Percentiles rank a stretch among this genome's conserved stretches.
phyloP scores from a whole-genome alignment of 2,888 invertebrate genomes.

The Agapetus fuscipes region DNA sequence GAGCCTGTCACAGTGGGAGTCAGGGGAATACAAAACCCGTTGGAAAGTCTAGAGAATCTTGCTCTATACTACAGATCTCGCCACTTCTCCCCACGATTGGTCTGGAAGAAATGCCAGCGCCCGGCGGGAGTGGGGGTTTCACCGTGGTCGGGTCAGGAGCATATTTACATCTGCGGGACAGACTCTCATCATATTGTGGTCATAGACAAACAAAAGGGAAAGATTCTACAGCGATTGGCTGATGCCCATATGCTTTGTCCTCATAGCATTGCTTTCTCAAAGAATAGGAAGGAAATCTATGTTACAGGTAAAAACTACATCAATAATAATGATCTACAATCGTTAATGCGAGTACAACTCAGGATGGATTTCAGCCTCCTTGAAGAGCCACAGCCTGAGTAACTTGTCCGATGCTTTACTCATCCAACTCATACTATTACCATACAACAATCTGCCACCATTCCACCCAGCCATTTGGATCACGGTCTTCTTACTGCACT shows the following conservation, averaged over 20 bases:
- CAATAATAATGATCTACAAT: conserved; percentile 2
- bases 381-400: too few species aligned
- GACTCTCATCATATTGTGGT: conserved; percentile 53
- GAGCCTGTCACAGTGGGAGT: conserved; percentile 38
- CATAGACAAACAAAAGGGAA: conserved; percentile 39
- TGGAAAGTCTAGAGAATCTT: conserved; percentile 41
- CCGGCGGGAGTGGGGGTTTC: conserved; percentile 60
- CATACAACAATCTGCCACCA: too few species aligned
- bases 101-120: conserved; percentile 48
- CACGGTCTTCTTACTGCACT: too few species aligned
- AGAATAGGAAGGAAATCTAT: conserved; percentile 46
- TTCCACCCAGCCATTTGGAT: too few species aligned
- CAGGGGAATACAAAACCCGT: conserved; percentile 35
- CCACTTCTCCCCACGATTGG: conserved; percentile 43
- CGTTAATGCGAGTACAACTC: background rate
- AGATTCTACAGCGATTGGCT: conserved; percentile 42
- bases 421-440: too few species aligned
- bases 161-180: conserved; percentile 52
- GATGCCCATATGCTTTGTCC: conserved; percentile 53
- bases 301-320: conserved; percentile 42
- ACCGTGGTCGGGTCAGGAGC: conserved; percentile 46
- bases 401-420: too few species aligned
- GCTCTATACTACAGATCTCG: conserved; percentile 43
- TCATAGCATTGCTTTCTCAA: conserved; percentile 50
- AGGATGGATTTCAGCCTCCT: too few species aligned